These are phyloP conservation scores for Falco biarmicus DNA, from an alignment of 2,797 vertebrate genomes.

Conservation along the genomic window DNA sequence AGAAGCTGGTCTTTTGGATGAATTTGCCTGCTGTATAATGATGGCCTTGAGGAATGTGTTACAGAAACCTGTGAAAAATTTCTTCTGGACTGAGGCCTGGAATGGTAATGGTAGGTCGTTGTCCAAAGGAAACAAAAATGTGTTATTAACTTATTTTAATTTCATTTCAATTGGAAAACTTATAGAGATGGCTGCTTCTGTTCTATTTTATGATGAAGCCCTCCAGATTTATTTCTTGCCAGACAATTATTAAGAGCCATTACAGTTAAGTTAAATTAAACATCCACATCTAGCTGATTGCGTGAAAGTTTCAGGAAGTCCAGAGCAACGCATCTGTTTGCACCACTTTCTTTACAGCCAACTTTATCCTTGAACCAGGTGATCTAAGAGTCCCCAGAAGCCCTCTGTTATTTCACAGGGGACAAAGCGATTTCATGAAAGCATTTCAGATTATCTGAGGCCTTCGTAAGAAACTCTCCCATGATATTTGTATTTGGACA, in stretches of 20 bases:
- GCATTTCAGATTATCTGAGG: background rate
- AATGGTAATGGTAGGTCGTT: conserved; percentile 36
- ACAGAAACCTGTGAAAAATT: conserved; percentile 32
- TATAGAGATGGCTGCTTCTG: conserved; percentile 49
- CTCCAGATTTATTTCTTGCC: conserved; percentile 58
- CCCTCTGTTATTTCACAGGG: background rate
- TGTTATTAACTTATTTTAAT: conserved; percentile 71
- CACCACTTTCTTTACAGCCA: background rate
- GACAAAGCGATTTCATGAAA: background rate
- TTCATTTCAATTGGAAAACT: conserved; percentile 68
- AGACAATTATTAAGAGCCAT: conserved; percentile 30
- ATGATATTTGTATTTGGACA: background rate
- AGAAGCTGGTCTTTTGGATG: conserved; percentile 26
- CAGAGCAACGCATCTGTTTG: background rate
- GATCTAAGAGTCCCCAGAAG: background rate
- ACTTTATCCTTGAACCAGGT: background rate
- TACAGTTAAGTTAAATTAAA: conserved; percentile 64
- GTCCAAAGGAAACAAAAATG: conserved; percentile 55
- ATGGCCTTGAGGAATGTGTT: conserved; percentile 40
- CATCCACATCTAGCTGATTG: conserved; percentile 30
- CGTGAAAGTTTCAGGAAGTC: conserved; percentile 25
- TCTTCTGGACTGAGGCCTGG: conserved; percentile 28
- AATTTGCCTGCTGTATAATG: conserved; percentile 41
- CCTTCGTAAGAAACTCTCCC: background rate
- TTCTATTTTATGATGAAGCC: conserved; percentile 50